Percentiles rank a stretch among this genome's conserved stretches.
Conservation (phyloP, 2,113 vertebrate genomes). For the Entomyzon cyanotis region DNA sequence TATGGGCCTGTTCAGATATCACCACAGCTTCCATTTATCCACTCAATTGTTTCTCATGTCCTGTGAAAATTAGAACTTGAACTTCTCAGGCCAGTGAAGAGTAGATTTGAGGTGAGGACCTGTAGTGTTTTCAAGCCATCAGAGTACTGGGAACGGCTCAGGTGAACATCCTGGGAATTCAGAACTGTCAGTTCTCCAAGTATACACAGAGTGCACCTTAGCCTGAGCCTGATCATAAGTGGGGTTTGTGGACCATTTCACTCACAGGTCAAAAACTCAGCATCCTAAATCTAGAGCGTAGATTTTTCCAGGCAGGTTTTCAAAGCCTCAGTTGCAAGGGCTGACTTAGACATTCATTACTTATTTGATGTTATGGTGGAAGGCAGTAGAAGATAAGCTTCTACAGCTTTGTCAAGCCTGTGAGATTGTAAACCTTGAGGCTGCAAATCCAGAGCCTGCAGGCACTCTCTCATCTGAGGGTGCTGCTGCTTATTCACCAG, state of each 20-base stretch:
- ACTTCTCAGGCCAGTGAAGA: background rate
- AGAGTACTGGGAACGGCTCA: background rate
- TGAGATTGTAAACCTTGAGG: background rate
- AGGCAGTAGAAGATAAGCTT: background rate
- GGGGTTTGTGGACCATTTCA: background rate
- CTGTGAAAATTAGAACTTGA: background rate
- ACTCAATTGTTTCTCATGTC: background rate
- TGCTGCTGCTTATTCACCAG: background rate
- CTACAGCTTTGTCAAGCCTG: background rate
- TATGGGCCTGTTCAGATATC: background rate
- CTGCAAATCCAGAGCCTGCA: background rate
- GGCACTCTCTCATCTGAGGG: background rate
- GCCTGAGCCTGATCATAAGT: background rate
- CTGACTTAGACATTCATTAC: background rate
- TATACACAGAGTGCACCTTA: background rate
- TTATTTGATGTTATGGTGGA: background rate
- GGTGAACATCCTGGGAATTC: background rate
- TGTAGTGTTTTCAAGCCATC: background rate
- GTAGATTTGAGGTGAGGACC: background rate
- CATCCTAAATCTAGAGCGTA: background rate
- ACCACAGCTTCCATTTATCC: background rate
- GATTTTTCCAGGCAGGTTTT: background rate
- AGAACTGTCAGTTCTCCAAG: background rate
- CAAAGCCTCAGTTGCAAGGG: background rate
- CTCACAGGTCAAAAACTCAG: accelerated